Percentiles rank a stretch among this genome's conserved stretches.
phyloP scores from a whole-genome alignment of 2,797 vertebrate species.

The Melopsittacus undulatus region DNA sequence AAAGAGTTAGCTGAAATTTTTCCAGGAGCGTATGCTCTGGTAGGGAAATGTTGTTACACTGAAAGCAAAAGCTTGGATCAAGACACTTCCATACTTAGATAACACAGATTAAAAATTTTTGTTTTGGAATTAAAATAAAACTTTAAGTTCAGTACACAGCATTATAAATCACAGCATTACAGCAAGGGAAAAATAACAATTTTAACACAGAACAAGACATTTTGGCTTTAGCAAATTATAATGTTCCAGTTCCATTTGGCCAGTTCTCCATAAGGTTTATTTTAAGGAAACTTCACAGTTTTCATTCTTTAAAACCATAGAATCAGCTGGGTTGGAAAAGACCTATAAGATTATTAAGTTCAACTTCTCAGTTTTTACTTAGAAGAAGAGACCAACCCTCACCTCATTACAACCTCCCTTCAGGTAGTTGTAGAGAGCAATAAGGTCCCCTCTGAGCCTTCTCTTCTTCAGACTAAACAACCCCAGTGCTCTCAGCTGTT shows the following conservation, averaged over 20 bases:
- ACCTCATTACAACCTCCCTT: not conserved
- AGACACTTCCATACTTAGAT: not conserved
- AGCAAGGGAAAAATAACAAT: not conserved
- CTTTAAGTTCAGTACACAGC: not conserved
- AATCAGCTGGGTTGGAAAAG: not conserved
- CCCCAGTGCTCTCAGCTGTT: not conserved
- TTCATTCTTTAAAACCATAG: not conserved
- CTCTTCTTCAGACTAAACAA: not conserved
- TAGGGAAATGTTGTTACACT: not conserved
- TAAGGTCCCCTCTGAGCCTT: not conserved
- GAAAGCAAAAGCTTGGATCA: not conserved
- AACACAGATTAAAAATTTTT: not conserved
- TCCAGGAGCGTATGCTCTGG: not conserved
- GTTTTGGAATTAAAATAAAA: not conserved
- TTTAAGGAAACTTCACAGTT: not conserved
- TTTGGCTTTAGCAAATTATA: not conserved
- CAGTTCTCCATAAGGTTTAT: not conserved
- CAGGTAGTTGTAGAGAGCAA: not conserved
- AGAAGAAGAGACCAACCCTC: not conserved
- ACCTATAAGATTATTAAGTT: not conserved
- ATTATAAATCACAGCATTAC: not conserved
- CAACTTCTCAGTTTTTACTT: not conserved
- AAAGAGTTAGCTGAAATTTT: not conserved
- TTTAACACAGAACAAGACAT: not conserved
- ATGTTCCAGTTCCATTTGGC: not conserved